Evolutionary conservation across 1,140 invertebrate species (phyloP).

Genomic region (Papilio helenus): DNA sequence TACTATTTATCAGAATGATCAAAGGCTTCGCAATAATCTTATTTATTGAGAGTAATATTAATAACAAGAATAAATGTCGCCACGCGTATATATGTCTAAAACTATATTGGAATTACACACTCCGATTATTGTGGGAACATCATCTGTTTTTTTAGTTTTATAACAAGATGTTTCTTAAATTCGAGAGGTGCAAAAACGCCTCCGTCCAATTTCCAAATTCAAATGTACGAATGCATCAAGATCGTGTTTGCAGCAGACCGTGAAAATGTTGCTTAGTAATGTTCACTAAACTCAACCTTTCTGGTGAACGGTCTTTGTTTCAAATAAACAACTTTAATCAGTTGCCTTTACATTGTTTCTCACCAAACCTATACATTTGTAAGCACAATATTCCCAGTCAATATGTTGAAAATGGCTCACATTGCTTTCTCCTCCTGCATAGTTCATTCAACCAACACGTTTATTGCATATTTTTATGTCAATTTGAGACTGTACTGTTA

Average conservation of each 20-base stretch:
- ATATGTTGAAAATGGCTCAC: background rate
- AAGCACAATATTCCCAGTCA: background rate
- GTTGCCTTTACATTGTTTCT: background rate
- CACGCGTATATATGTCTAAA: too few species aligned
- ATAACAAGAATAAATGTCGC: too few species aligned
- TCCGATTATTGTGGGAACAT: too few species aligned
- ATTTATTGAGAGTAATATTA: too few species aligned
- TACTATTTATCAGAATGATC: background rate
- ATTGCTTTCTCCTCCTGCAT: background rate
- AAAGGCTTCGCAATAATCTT: too few species aligned
- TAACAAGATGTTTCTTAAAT: too few species aligned
- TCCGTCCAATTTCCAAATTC: background rate
- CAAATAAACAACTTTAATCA: background rate
- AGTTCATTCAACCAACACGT: too few species aligned
- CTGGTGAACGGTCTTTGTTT: background rate
- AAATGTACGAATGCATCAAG: background rate
- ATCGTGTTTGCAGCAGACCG: background rate
- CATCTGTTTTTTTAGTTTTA: too few species aligned
- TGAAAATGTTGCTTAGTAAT: constrained; percentile 7
- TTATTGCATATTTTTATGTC: background rate
- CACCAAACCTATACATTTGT: background rate
- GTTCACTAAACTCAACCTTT: background rate
- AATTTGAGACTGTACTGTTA: background rate
- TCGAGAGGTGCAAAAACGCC: background rate
- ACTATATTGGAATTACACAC: too few species aligned